phyloP scores from a whole-genome alignment of 1,140 invertebrate genomes.

The Leptoteleia sp. region DNA sequence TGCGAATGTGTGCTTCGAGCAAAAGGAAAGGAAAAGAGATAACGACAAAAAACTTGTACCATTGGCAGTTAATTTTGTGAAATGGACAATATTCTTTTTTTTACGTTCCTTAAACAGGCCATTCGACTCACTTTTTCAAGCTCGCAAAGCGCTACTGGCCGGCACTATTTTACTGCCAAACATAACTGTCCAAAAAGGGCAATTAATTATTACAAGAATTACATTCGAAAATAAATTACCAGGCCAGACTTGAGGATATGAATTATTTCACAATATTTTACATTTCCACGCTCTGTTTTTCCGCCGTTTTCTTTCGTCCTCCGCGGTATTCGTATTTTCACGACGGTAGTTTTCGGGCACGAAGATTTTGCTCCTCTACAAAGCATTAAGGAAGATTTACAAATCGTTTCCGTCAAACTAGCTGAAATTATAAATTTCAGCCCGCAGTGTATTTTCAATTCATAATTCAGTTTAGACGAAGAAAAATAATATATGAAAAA shows the following conservation, averaged over 20 bases:
- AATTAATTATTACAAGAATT: slow-evolving; percentile 52
- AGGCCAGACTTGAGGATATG: slow-evolving; percentile 17
- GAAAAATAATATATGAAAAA: no score
- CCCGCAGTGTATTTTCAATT: no score
- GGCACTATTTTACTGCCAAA: slow-evolving; percentile 48
- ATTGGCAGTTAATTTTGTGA: slow-evolving; percentile 44
- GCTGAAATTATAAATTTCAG: no score
- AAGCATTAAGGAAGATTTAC: no score
- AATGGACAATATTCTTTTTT: slow-evolving; percentile 28
- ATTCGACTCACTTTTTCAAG: slow-evolving; percentile 28
- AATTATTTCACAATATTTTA: slow-evolving; percentile 44
- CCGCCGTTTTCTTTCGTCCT: neutral
- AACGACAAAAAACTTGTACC: no score
- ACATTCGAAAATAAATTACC: slow-evolving; percentile 47
- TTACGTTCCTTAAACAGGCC: slow-evolving; percentile 30
- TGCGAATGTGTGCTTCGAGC: no score
- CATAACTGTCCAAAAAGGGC: slow-evolving; percentile 46
- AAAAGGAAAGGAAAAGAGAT: no score
- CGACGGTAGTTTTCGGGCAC: neutral
- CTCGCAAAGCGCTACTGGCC: slow-evolving; percentile 19
- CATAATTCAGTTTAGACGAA: no score
- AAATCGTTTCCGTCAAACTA: no score
- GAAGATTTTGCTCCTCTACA: no score
- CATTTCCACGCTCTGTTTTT: slow-evolving; percentile 9
- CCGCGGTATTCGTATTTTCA: slow-evolving; percentile 2